These are phyloP conservation scores for Porites divaricata DNA, from an alignment of 92 coral and sea anemone species.

Conservation along the genomic window DNA sequence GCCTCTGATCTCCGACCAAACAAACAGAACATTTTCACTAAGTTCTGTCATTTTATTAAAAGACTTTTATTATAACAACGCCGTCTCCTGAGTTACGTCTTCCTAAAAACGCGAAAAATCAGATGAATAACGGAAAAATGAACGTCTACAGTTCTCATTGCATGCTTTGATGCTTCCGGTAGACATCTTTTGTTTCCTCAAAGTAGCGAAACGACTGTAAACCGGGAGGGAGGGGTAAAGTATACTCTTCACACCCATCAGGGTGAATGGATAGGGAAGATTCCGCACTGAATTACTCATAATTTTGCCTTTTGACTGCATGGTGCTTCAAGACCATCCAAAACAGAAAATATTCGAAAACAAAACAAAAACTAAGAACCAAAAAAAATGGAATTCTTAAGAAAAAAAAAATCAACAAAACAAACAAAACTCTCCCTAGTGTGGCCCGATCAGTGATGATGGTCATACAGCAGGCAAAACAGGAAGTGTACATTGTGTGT, in stretches of 20 bases:
- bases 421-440: not conserved
- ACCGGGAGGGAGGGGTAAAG: not conserved
- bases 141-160: not conserved
- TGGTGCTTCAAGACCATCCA: not conserved
- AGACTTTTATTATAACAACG: no score
- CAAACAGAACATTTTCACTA: no score
- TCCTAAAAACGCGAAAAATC: no score
- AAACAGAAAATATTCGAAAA: not conserved
- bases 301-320: not conserved
- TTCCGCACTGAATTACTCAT: not conserved
- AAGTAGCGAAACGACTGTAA: no score
- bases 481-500: not conserved
- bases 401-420: not conserved
- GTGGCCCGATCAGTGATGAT: not conserved
- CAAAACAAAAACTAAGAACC: not conserved
- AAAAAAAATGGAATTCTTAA: not conserved
- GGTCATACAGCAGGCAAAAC: not conserved
- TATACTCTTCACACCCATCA: not conserved
- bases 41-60: no score
- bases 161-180: not conserved
- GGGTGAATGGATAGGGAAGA: not conserved
- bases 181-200: not conserved
- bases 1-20: no score
- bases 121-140: no score
- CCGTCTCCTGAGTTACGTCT: no score